Conservation (phyloP, 2,888 invertebrate genomes). For the Hemicrepidius hirtus region DNA sequence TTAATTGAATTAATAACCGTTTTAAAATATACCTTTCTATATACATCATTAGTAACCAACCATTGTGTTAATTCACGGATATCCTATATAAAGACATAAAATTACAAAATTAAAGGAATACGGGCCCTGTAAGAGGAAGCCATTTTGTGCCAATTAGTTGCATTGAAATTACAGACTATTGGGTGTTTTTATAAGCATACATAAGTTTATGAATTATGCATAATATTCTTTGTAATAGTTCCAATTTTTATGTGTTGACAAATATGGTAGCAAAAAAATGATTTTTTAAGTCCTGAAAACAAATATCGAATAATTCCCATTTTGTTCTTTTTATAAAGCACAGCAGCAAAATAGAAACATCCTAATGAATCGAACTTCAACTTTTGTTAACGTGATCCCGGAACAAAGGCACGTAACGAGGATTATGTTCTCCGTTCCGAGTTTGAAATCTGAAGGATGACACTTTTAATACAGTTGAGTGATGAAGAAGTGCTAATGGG, state of each 20-base stretch:
- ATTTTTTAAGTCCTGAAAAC: constrained; percentile 3
- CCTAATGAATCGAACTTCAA: constrained; percentile 28
- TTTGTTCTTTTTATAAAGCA: constrained; percentile 3
- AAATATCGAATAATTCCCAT: constrained; percentile 27
- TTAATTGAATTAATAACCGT: constrained; percentile 48
- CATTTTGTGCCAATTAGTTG: too few species aligned
- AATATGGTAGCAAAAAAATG: too few species aligned
- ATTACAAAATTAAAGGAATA: not conserved
- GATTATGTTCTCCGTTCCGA: constrained; percentile 21
- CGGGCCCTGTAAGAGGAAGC: too few species aligned
- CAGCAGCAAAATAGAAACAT: constrained; percentile 16
- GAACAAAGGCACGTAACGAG: constrained; percentile 28
- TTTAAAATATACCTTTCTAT: constrained; percentile 6
- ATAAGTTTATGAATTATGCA: too few species aligned
- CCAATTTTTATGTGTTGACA: too few species aligned
- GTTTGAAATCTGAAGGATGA: constrained; percentile 31
- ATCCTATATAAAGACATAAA: too few species aligned
- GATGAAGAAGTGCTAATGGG: constrained; percentile 23
- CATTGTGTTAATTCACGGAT: too few species aligned
- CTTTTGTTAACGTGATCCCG: constrained; percentile 35
- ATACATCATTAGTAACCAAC: not conserved
- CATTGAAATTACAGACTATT: too few species aligned
- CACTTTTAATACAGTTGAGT: constrained; percentile 19
- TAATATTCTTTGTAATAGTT: too few species aligned
- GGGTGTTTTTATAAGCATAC: too few species aligned